Base-by-base conservation (phyloP, 2,888 invertebrate species). In the Biston betularia region DNA sequence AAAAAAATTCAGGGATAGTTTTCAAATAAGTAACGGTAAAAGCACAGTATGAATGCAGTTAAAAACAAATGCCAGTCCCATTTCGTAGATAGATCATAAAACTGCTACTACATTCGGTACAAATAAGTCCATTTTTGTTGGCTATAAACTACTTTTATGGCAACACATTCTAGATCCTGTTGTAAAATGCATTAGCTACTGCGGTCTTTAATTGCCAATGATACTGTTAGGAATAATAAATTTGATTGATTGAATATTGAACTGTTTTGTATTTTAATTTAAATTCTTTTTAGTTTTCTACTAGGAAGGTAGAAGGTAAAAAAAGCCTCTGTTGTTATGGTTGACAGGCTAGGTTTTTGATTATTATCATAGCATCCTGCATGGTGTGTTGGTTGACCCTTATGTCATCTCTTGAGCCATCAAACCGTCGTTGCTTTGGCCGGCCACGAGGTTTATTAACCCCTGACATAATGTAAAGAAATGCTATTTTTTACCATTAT, bases 101-200 rank as follows among this genome's bases (percentile, higher is more conserved):
- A 56, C 50, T 9, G 67, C 63, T 63, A 68, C 67, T 55, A 68
- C 63, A 68, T 68, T 50, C 55, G 50, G 54, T 70, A 63, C 64
- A 70, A 65, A 68, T 48, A 49, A 72, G 64, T 68, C 69, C 63
- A 69, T 74, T 68, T 70, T 61, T 66, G 67, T 68, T 68, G 68
- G 68, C 55, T 57, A 68, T 74, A 72, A 72, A 74, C 64, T 63
- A 60, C 63, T 59, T 72, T 74, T 68, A 69, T 69, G 69, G 65
- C 65, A 46, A 61, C 65, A 72, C 63, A 72, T 66, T 69, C 67
- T 59, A 68, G 69, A 63, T 74, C 63, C 65, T 70, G 67, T 65
- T 65, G 61, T 66, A 54, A 68, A 65, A 67, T 65, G 68, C 68
- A 68, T 71, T 66, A 63, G 63, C 69, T 49, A 72, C 66, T 71